phyloP scores from a whole-genome alignment of 1,140 invertebrate species.

The Megalopta genalis region DNA sequence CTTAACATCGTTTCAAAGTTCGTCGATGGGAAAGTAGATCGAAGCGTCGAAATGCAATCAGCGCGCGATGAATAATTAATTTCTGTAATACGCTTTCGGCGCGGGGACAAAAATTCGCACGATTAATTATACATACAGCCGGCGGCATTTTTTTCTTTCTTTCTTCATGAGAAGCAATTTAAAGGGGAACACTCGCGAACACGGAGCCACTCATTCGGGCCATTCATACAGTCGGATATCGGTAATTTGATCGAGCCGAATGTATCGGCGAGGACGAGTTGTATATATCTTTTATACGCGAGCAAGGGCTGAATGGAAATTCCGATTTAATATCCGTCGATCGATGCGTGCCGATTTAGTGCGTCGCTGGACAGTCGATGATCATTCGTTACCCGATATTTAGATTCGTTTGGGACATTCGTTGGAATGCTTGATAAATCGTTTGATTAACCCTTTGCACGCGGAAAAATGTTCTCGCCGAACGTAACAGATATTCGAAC shows the following conservation, averaged over 20 bases:
- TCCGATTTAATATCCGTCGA: background rate
- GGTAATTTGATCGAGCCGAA: background rate
- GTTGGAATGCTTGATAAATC: too few relatives aligned
- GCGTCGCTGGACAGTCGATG: background rate
- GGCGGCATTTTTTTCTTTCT: too few relatives aligned
- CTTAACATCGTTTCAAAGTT: conserved; percentile 3
- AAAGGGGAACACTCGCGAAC: background rate
- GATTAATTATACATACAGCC: background rate
- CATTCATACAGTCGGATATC: background rate
- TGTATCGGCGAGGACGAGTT: background rate
- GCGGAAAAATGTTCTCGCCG: too few relatives aligned
- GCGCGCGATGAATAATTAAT: conserved; percentile 1
- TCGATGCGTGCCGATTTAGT: background rate
- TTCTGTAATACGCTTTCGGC: conserved; percentile 3
- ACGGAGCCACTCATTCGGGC: background rate
- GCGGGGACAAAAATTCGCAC: background rate
- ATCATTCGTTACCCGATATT: too few relatives aligned
- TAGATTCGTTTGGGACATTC: too few relatives aligned
- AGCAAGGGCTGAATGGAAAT: background rate
- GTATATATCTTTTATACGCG: background rate
- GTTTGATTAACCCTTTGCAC: too few relatives aligned
- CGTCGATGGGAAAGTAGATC: background rate
- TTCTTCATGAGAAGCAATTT: background rate
- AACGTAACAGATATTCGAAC: too few relatives aligned
- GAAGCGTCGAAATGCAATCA: background rate